phyloP scores from a whole-genome alignment of 2,797 vertebrate species.

The Notolepis coatsorum region DNA sequence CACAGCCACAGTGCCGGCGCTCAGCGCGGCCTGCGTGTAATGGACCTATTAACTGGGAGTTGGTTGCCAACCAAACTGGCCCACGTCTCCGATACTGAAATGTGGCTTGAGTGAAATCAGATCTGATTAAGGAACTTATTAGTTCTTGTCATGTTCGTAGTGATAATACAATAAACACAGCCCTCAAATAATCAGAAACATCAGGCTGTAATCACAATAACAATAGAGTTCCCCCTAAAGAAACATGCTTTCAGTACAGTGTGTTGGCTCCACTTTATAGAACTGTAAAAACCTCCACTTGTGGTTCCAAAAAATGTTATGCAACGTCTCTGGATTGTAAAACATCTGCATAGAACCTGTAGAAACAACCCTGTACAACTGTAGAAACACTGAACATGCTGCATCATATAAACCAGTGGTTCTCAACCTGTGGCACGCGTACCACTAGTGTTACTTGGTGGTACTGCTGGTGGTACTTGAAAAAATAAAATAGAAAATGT shows the following conservation, averaged over 20 bases:
- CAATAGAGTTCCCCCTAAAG: constrained; percentile 46
- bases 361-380: no score
- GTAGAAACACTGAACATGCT: no score
- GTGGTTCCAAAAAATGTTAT: constrained; percentile 47
- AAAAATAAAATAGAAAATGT: no score
- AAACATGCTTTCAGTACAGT: constrained; percentile 18
- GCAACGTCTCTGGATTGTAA: constrained; percentile 20
- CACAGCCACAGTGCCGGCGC: constrained; percentile 51
- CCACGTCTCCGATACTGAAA: constrained; percentile 59
- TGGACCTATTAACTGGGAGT: constrained; percentile 76
- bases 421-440: no score
- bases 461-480: no score
- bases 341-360: constrained; percentile 52
- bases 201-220: constrained; percentile 63
- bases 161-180: constrained; percentile 74
- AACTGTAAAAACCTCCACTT: constrained; percentile 20
- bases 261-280: constrained; percentile 23
- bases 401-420: no score
- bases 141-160: constrained; percentile 74
- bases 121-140: constrained; percentile 73
- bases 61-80: constrained; percentile 63
- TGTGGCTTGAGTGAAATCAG: constrained; percentile 72
- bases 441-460: no score
- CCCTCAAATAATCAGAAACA: constrained; percentile 69
- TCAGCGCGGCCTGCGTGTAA: constrained; percentile 74